phyloP scores from a whole-genome alignment of 2,113 vertebrate genomes.

The Polypterus senegalus region DNA sequence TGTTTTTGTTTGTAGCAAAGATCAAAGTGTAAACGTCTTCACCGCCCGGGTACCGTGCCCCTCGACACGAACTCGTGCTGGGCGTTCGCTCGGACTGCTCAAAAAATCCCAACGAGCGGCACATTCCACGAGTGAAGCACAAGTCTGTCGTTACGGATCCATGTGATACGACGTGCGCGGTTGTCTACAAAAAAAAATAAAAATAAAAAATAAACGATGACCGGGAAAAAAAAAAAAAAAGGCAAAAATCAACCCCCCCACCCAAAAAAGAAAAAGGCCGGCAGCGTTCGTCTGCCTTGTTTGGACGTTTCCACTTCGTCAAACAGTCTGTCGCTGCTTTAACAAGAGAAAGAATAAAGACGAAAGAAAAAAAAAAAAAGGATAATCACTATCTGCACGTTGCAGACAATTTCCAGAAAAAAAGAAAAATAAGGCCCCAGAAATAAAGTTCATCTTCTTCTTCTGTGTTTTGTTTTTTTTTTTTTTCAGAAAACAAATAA shows the following conservation, averaged over 20 bases:
- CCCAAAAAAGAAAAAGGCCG: constrained; percentile 10
- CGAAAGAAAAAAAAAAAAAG: constrained; percentile 25
- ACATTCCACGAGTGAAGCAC: constrained; percentile 66
- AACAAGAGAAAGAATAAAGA: too few relatives aligned
- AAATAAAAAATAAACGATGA: constrained; percentile 31
- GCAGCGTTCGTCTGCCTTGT: background rate
- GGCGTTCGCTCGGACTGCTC: constrained; percentile 20
- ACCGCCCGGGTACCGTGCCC: constrained; percentile 56
- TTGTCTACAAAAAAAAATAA: constrained; percentile 49
- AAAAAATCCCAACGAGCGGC: constrained; percentile 50
- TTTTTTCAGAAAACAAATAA: constrained; percentile 23
- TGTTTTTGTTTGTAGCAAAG: constrained; percentile 64
- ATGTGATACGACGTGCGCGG: constrained; percentile 56
- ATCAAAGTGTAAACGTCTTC: constrained; percentile 76
- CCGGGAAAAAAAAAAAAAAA: constrained; percentile 36
- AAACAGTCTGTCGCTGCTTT: constrained; percentile 52
- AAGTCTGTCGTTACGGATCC: constrained; percentile 49
- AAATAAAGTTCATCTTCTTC: constrained; percentile 83
- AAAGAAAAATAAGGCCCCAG: constrained; percentile 80
- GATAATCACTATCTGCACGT: constrained; percentile 42
- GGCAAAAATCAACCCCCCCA: constrained; percentile 28
- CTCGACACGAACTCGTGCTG: constrained; percentile 38
- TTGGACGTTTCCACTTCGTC: constrained; percentile 13
- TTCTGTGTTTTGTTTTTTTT: background rate
- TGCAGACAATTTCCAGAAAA: constrained; percentile 47